Evolutionary conservation across 2,113 vertebrate genomes (phyloP).

Genomic region (Sclerurus mexicanus): DNA sequence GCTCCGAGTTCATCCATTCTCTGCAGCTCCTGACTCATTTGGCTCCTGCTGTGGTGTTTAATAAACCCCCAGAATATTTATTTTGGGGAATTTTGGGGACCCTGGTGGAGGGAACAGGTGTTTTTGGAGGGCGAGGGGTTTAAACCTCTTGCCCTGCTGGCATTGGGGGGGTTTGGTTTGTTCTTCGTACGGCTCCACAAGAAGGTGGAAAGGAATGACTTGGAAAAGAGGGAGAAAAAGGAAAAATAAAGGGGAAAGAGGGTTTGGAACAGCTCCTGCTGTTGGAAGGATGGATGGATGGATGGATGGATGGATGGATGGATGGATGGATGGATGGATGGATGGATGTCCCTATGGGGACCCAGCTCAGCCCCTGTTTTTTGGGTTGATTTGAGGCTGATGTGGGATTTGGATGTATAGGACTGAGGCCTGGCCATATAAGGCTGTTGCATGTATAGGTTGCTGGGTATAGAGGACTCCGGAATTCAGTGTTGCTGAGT

Average conservation of each 20-base stretch:
- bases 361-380: neutral
- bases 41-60: neutral
- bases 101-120: rapidly evolving
- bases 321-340: neutral
- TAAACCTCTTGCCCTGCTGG: neutral
- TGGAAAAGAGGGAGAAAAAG: neutral
- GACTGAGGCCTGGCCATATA: no score
- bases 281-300: neutral
- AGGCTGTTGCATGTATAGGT: neutral
- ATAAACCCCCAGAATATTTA: no score
- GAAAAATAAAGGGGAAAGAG: neutral
- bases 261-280: neutral
- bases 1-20: rapidly evolving
- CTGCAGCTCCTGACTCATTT: rapidly evolving
- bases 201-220: neutral
- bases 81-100: neutral
- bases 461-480: neutral
- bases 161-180: neutral
- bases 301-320: neutral
- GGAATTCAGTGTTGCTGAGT: neutral
- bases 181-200: neutral
- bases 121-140: neutral
- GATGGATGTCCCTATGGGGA: neutral
- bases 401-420: neutral
- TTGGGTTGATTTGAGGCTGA: neutral